A percentile compares a stretch with the other conserved stretches of the same genome.
These are phyloP conservation scores for human DNA, from an alignment of 2,113 vertebrate genomes.

Conservation along the genomic window DNA sequence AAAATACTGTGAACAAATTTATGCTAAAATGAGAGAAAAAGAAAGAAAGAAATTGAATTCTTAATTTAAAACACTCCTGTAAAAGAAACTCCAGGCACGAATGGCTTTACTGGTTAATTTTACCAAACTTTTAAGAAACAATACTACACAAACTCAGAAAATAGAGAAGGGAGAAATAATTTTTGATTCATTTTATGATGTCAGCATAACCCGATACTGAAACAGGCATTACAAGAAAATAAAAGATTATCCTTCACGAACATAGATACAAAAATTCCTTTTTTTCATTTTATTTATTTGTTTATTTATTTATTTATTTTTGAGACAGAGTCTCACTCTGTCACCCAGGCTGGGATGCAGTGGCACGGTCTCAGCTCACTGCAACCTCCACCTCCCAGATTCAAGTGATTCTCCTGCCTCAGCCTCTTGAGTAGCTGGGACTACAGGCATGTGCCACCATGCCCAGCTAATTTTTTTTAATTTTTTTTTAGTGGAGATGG, in stretches of 20 bases:
- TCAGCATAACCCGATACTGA: not conserved
- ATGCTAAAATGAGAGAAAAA: not conserved
- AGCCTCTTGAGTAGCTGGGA: too few species aligned
- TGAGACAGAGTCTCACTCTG: too few species aligned
- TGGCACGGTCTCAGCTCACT: too few species aligned
- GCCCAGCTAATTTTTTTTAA: too few species aligned
- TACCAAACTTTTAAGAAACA: not conserved
- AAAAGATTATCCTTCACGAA: slow-evolving; percentile 4
- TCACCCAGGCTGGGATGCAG: too few species aligned
- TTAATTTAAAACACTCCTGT: slow-evolving; percentile 17
- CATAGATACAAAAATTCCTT: not conserved
- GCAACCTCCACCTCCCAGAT: too few species aligned
- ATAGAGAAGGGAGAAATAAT: not conserved
- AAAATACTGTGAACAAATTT: not conserved
- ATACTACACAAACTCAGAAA: not conserved
- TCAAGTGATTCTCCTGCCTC: too few species aligned
- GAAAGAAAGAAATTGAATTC: slow-evolving; percentile 1
- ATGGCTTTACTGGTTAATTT: not conserved
- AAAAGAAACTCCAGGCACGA: not conserved
- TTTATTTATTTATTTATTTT: too few species aligned
- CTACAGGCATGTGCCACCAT: too few species aligned
- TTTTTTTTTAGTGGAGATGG: too few species aligned
- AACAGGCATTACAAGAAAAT: not conserved
- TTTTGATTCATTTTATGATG: not conserved
- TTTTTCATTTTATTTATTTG: too few species aligned